phyloP scores from a whole-genome alignment of 37 sponge, comb jelly and placozoan genomes.

The Petrosia ficiformis region DNA sequence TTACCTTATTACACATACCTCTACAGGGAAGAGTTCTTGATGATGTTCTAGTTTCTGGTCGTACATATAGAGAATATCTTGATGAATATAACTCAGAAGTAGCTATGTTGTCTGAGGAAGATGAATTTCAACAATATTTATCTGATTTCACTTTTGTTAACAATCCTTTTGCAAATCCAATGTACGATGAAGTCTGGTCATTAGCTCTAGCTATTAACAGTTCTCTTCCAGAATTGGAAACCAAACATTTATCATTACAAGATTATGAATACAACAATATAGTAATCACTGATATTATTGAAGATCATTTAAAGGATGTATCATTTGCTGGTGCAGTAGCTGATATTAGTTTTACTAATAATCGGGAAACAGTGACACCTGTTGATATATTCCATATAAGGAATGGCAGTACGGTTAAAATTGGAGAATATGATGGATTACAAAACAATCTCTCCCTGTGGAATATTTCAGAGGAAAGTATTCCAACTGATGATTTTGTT shows the following conservation, averaged over 20 bases:
- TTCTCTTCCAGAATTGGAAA: background rate
- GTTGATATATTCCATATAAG: background rate
- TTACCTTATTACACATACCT: constrained; percentile 3
- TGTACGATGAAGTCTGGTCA: constrained; percentile 51
- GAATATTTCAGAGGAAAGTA: background rate
- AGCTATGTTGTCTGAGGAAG: background rate
- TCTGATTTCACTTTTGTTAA: too few species aligned
- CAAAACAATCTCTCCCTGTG: too few species aligned
- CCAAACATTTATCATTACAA: background rate
- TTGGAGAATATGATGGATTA: too few species aligned
- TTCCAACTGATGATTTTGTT: constrained; percentile 31
- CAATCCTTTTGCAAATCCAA: constrained; percentile 10
- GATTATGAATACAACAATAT: background rate
- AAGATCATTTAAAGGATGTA: background rate
- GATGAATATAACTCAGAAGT: constrained; percentile 18
- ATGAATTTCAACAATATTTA: background rate
- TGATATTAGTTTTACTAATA: background rate
- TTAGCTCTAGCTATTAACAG: constrained; percentile 44
- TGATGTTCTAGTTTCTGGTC: constrained; percentile 2
- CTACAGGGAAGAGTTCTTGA: background rate
- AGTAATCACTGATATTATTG: constrained; percentile 6
- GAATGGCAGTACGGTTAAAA: too few species aligned
- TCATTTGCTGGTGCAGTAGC: background rate
- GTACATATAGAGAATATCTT: constrained; percentile 17
- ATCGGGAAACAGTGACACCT: background rate